Percentiles rank a stretch among this genome's conserved stretches.
Evolutionary conservation across 2,797 vertebrate genomes (phyloP).

Genomic region (Poeciliopsis turneri): DNA sequence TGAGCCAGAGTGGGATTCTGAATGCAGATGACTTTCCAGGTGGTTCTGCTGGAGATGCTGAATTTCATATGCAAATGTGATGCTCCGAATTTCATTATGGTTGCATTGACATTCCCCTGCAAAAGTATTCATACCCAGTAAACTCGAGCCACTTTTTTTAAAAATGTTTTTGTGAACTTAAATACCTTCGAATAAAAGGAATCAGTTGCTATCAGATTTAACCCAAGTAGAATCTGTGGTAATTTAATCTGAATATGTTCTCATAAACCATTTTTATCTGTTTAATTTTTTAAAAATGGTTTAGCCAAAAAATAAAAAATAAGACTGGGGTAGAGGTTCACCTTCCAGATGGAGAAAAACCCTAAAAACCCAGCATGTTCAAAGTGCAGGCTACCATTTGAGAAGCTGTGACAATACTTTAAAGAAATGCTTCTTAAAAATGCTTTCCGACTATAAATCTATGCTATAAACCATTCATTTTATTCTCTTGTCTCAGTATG

Average conservation of each 20-base stretch:
- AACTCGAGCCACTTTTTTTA: not conserved
- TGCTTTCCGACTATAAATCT: not conserved
- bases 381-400: not conserved
- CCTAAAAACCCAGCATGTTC: not conserved
- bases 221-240: not conserved
- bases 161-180: not conserved
- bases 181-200: not conserved
- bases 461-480: not conserved
- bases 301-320: too few species aligned
- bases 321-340: not conserved
- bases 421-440: not conserved
- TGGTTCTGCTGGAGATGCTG: slow-evolving; percentile 22
- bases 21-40: slow-evolving; percentile 45
- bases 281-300: too few species aligned
- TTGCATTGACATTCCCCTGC: not conserved
- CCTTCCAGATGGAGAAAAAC: not conserved
- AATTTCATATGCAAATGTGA: slow-evolving; percentile 25
- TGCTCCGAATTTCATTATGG: not conserved
- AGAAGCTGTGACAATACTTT: not conserved
- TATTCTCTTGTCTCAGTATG: not conserved
- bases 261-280: not conserved
- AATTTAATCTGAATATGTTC: not conserved
- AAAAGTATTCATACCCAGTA: not conserved
- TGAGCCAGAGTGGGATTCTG: slow-evolving; percentile 34
- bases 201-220: not conserved